Percentiles rank a stretch among this genome's conserved stretches.
phyloP scores from a whole-genome alignment of 2,888 invertebrate species.

The Aleiodes leptofemur region DNA sequence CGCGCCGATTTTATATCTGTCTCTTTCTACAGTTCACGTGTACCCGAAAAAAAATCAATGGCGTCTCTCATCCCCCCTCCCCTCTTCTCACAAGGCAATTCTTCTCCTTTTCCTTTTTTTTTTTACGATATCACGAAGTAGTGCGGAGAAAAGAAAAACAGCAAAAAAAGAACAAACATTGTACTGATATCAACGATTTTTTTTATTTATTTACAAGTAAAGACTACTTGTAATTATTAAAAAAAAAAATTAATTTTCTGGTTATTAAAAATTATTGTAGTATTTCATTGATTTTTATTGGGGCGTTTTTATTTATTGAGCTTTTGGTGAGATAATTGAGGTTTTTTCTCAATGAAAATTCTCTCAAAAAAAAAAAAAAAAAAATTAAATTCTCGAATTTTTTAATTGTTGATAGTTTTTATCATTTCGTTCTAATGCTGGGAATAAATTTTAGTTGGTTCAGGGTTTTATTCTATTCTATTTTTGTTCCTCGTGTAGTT shows the following conservation, averaged over 20 bases:
- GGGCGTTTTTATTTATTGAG: background rate
- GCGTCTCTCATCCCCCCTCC: slow-evolving; percentile 17
- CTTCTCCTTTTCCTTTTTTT: background rate
- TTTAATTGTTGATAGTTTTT: too few relatives aligned
- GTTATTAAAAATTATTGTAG: background rate
- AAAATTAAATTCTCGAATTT: too few relatives aligned
- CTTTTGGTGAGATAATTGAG: background rate
- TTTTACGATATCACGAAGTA: slow-evolving; percentile 14
- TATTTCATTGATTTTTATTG: background rate
- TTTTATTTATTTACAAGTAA: background rate
- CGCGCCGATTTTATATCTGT: slow-evolving; percentile 18
- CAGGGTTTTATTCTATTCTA: too few relatives aligned
- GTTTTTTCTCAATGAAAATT: too few relatives aligned
- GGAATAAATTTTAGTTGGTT: too few relatives aligned
- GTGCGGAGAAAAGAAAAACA: slow-evolving; percentile 14
- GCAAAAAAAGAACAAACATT: slow-evolving; percentile 13
- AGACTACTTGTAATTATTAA: background rate
- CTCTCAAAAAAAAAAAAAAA: too few relatives aligned
- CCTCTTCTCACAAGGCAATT: too few relatives aligned
- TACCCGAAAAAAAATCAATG: slow-evolving; percentile 30
- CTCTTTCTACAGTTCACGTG: slow-evolving; percentile 31
- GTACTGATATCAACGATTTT: slow-evolving; percentile 11
- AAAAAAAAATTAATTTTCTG: too few relatives aligned
- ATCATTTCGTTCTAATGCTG: too few relatives aligned
- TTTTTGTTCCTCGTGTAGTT: too few relatives aligned